Conservation (phyloP, 2,888 invertebrate genomes). For the Euplexia lucipara region DNA sequence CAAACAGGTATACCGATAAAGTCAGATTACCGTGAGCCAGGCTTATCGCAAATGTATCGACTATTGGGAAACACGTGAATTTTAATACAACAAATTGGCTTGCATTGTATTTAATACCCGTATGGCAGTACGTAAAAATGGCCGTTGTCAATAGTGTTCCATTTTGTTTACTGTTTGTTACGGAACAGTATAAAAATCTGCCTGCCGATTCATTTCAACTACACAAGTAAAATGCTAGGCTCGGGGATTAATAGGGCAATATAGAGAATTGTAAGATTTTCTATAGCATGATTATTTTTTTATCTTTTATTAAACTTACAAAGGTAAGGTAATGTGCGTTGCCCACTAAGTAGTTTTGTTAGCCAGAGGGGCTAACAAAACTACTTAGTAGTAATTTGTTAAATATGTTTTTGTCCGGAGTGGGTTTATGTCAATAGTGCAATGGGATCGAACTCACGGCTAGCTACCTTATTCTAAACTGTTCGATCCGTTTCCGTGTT, state of each 20-base stretch:
- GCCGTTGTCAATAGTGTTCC: conserved; percentile 35
- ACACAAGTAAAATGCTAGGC: not conserved
- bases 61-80: conserved; percentile 68
- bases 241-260: not conserved
- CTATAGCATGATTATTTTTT: no score
- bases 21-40: conserved; percentile 73
- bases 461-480: no score
- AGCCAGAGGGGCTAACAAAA: no score
- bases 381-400: no score
- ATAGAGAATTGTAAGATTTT: not conserved
- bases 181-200: conserved; percentile 8
- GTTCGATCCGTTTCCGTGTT: no score
- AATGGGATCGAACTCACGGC: no score
- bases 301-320: no score
- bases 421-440: no score
- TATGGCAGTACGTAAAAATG: conserved; percentile 55
- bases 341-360: no score
- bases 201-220: not conserved
- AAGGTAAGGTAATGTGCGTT: no score
- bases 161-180: conserved; percentile 29
- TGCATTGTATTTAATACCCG: conserved; percentile 52
- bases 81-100: conserved; percentile 69
- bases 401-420: no score
- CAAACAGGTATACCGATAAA: conserved; percentile 72
- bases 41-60: conserved; percentile 77